Base-by-base conservation (phyloP, 1,140 invertebrate species). In the Pantala flavescens region DNA sequence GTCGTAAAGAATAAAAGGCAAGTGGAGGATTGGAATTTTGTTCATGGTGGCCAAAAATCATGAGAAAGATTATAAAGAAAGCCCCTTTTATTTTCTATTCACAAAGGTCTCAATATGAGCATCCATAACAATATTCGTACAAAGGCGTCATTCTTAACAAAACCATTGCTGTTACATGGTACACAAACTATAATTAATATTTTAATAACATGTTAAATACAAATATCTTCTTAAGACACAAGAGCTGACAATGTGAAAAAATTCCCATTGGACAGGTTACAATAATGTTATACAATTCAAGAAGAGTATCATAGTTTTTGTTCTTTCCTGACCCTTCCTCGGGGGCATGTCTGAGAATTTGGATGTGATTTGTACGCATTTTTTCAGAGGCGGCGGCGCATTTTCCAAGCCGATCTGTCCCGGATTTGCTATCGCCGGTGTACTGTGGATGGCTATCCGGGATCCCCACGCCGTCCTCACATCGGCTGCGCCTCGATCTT, bases 61-160 rank as follows among this genome's bases (percentile, higher is more conserved):
- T 63, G 5, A 19, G 12, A 63, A 14, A 16, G 1, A 63, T 63
- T 63, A 63, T 63, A 63, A 63, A 63, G 49, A 63, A 63, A 63
- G 49, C 49, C 49, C 49, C 49, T 63, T 63, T 63, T 19, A 19
- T 63, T 63, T 21, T 63, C 14, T 63, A 19, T 21, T 19, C 49
- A 63, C 28, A 36, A 36, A 19, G 49, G 14, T 63, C 49, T 63
- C 49, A 63, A 63, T 63, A 63, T 63, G 49, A 63, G 49, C 49
- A 63, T 63, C 49, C 49, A 63, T 63, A 63, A 63, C 49, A 63
- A 63, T 63, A 63, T 63, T 63, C 49, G 49, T 63, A 63, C 49
- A 63, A 63, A 63, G 49, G 49, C 49, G 49, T 63, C 49, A 63
- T 63, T 63, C 49, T 63, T 21, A 63, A 63, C 49, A 63, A 63